These are phyloP conservation scores for Eurypyga helias DNA, from an alignment of 2,113 vertebrate species.

Conservation along the genomic window DNA sequence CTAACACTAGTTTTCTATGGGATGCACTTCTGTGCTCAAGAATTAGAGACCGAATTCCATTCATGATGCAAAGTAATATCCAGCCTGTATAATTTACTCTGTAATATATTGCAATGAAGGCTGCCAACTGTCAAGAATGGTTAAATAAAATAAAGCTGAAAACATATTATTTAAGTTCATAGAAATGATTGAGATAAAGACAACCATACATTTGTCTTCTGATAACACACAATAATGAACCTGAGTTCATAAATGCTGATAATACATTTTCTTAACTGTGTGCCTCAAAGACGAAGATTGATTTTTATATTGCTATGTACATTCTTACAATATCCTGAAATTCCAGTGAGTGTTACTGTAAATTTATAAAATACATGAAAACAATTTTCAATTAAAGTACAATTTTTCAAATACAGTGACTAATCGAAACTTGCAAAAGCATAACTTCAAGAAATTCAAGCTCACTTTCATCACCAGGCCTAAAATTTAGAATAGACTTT, in stretches of 20 bases:
- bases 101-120: background rate
- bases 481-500: background rate
- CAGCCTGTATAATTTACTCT: background rate
- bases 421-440: background rate
- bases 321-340: background rate
- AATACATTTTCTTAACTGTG: background rate
- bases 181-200: background rate
- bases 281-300: background rate
- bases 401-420: background rate
- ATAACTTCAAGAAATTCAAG: background rate
- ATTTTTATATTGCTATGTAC: background rate
- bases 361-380: background rate
- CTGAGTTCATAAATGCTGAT: background rate
- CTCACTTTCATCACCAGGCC: background rate
- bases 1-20: background rate
- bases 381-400: background rate
- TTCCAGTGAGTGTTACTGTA: background rate
- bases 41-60: background rate
- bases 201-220: background rate
- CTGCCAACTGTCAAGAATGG: background rate
- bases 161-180: background rate
- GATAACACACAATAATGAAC: background rate
- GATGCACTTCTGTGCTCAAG: background rate
- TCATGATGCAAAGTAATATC: background rate
- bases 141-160: background rate